Evolutionary conservation across 2,888 invertebrate species (phyloP).

Genomic region (Cylindroiulus punctatus): DNA sequence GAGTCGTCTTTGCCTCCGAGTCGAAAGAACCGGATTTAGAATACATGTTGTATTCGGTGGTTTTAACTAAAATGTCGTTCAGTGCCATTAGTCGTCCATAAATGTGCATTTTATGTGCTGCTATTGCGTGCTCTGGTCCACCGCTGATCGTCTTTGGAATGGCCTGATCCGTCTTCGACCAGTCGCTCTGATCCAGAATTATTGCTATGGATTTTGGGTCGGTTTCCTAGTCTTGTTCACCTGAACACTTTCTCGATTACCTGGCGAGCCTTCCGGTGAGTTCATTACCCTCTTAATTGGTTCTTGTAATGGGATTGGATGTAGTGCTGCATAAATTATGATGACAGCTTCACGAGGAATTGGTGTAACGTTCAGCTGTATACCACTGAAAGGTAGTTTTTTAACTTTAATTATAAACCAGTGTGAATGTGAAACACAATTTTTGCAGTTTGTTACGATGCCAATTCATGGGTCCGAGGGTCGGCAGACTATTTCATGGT

Average conservation of each 20-base stretch:
- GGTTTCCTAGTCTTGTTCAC: background rate
- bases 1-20: background rate
- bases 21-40: background rate
- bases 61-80: background rate
- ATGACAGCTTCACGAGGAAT: no score
- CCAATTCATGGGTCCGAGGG: no score
- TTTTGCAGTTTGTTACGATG: no score
- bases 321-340: constrained; percentile 24
- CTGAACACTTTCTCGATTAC: background rate
- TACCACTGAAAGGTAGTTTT: background rate
- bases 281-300: constrained; percentile 43
- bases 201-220: background rate
- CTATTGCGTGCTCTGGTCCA: background rate
- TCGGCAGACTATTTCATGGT: no score
- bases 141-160: background rate
- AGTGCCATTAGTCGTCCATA: background rate
- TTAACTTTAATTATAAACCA: background rate
- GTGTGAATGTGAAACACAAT: background rate
- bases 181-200: background rate
- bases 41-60: background rate
- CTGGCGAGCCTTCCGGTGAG: constrained; percentile 15
- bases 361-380: no score
- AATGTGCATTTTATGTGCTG: background rate
- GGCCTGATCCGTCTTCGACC: background rate
- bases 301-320: constrained; percentile 27